A percentile compares a stretch with the other conserved stretches of the same genome.
phyloP scores from a whole-genome alignment of 2,888 invertebrate species.

The Tinea pellionella region DNA sequence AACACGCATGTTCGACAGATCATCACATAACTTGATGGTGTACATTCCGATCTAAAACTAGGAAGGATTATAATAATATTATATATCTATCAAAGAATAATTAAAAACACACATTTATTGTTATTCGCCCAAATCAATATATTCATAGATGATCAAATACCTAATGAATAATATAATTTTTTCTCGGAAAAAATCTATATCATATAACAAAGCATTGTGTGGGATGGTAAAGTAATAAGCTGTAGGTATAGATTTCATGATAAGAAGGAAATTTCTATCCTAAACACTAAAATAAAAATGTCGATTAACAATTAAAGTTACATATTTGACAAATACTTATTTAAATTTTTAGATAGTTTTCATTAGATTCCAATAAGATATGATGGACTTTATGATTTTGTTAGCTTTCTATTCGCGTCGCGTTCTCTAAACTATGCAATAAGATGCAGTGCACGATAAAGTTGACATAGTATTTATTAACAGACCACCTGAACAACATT shows the following conservation, averaged over 20 bases:
- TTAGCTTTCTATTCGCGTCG: neutral
- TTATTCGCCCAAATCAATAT: no score
- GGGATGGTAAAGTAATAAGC: neutral
- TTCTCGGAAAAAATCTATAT: no score
- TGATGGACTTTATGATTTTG: neutral
- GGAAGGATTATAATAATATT: no score
- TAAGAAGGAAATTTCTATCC: neutral
- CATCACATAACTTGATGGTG: constrained; percentile 3
- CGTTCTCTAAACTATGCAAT: neutral
- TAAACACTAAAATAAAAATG: neutral
- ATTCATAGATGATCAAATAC: no score
- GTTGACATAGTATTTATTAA: constrained; percentile 3
- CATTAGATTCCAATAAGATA: neutral
- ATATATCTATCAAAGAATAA: no score
- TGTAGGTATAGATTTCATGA: neutral
- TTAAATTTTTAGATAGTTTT: neutral
- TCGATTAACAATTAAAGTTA: neutral
- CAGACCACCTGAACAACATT: constrained; percentile 2
- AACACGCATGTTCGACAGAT: constrained; percentile 27
- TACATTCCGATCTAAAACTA: neutral
- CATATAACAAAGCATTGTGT: neutral
- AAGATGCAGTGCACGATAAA: constrained; percentile 3
- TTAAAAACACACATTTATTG: no score
- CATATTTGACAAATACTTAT: neutral
- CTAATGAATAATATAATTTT: no score